Base-by-base conservation (phyloP, 2,888 invertebrate genomes). In the Blera fallax region DNA sequence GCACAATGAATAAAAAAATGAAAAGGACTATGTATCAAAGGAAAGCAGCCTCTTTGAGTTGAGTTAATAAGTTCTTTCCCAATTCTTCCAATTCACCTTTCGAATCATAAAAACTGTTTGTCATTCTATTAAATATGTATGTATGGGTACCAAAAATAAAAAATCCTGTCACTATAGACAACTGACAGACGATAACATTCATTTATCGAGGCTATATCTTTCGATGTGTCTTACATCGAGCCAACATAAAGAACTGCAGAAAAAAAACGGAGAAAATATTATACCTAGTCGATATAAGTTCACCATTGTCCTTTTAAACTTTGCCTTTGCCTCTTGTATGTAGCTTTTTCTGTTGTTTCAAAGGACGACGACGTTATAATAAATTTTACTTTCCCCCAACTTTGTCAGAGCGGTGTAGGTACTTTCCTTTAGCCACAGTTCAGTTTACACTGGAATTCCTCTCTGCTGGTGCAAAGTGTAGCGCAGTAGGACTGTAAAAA, bases 321-420 rank as follows among this genome's bases (percentile, higher is more conserved):
- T 45, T 48, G 24, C 11, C 24, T 43, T 52, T 16, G 18, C 32
- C n/a, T 45, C 32, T 10, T n/a, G 29, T 21, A 18, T 27, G 32
- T n/a, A 8, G n/a, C 58, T 10, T 50, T 37, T 16, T 40, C 37
- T 48, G 32, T 29, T 72, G 34, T 37, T 60, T 48, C 37, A 60
- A 60, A 60, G 48, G 58, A 62, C 40, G 18, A 62, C 29, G 29
- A 40, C 1, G 52, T 8, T 5, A 54, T 64, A 62, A 64, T 54
- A 73, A 62, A 64, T 73, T 64, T 32, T 43, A 29, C 48, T 67
- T 37, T 52, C 24, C 7, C 34, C 34, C 3, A 24, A 37, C 29
- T 48, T 27, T 62, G 62, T 14, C 40, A 40, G 24, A 8, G n/a
- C 24, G 16, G 6, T 10, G 29, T 45, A 14, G 6, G 7, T 14